A percentile compares a stretch with the other conserved stretches of the same genome.
These are phyloP conservation scores for Ruditapes philippinarum DNA, from an alignment of 1,140 invertebrate species.

Conservation along the genomic window DNA sequence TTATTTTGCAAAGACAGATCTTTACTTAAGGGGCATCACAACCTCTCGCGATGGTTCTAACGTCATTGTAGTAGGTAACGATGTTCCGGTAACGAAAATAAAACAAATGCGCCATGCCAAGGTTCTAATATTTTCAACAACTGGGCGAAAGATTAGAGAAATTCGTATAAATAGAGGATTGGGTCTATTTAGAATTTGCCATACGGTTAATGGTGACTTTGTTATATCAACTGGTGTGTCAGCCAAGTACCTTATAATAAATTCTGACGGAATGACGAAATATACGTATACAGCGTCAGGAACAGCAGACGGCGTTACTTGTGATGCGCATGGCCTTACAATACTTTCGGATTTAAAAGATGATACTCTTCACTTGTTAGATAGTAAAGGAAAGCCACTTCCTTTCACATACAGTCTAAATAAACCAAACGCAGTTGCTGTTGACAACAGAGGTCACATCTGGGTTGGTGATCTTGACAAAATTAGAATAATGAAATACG, in stretches of 20 bases:
- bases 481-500: slow-evolving; percentile 63
- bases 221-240: slow-evolving; percentile 51
- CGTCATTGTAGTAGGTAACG: slow-evolving; percentile 58
- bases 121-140: slow-evolving; percentile 48
- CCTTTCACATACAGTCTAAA: slow-evolving; percentile 62
- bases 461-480: slow-evolving; percentile 59
- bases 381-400: slow-evolving; percentile 60
- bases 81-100: slow-evolving; percentile 54
- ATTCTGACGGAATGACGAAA: slow-evolving; percentile 43
- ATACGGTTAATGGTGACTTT: slow-evolving; percentile 57
- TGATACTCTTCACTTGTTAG: slow-evolving; percentile 55
- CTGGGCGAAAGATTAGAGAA: slow-evolving; percentile 51
- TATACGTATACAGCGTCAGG: slow-evolving; percentile 62
- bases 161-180: slow-evolving; percentile 48
- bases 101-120: slow-evolving; percentile 52
- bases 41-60: slow-evolving; percentile 55
- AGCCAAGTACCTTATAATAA: slow-evolving; percentile 51
- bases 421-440: slow-evolving; percentile 58
- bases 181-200: slow-evolving; percentile 47
- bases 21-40: slow-evolving; percentile 39
- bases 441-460: slow-evolving; percentile 55
- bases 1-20: slow-evolving; percentile 61
- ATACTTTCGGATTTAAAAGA: slow-evolving; percentile 58
- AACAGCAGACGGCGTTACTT: slow-evolving; percentile 53
- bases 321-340: slow-evolving; percentile 58